Base-by-base conservation (phyloP, 1,140 invertebrate species). In the Drosophila ohnishii region DNA sequence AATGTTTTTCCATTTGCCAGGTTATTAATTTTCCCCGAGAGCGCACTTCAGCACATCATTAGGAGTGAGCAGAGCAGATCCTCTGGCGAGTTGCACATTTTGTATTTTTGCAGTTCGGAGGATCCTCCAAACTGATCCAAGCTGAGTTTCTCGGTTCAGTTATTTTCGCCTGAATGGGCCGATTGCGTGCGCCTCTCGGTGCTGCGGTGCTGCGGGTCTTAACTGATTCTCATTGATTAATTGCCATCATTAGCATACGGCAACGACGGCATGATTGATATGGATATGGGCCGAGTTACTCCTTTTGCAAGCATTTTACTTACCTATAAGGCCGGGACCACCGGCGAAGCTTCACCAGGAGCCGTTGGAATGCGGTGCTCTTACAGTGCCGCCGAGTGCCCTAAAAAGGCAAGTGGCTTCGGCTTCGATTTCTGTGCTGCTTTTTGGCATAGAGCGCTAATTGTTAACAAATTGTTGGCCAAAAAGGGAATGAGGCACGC, bases 151-250 rank as follows among this genome's bases (percentile, higher is more conserved):
- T 55, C 34, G 19, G n/a, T 10, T 39, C 42, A 32, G 48, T 45
- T 56, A 32, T 42, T 48, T 30, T 57, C 45, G 16, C 37, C 9
- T 61, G 75, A 87, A 87, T 87, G 84, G 75, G 80, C 67, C 74
- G 62, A 78, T 87, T 84, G 84, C 84, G 84, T 87, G 84, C 51
- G 55, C 60, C 74, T 39, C 37, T 32, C 22, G 28, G 28, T 72
- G 64, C 34, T 39, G 57, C 55, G 44, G 75, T 72, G 64, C 34
- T 39, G 57, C 55, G 44, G 75, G 58, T 80, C 69, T 78, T 87
- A 88, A 87, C 80, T 84, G 84, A 87, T 89, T 84, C 77, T 51
- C 77, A 87, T 87, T 87, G 84, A 87, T 87, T 87, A 87, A 87
- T 87, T 87, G 84, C 84, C 73, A 84, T 87, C 80, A 88, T 87